Base-by-base conservation (phyloP, 2,797 vertebrate genomes). In the Pseudomugil gertrudae region DNA sequence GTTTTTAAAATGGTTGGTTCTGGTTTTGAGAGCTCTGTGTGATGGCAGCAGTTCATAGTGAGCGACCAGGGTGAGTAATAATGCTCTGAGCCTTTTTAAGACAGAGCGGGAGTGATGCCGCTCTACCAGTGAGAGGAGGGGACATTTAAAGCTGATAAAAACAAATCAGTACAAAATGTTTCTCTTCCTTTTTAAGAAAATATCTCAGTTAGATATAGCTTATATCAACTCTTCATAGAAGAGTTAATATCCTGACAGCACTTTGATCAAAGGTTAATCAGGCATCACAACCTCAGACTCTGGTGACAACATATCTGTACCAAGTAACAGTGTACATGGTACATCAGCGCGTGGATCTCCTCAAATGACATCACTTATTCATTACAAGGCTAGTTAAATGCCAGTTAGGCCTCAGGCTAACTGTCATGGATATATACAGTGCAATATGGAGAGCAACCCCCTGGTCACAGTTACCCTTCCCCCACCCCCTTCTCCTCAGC, bases 301-400 rank as follows among this genome's bases (percentile, higher is more conserved):
- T 17, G 0, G 3, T 32, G 9, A n/a, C 24, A 15, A 7, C 15
- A 26, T 36, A 29, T 57, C 54, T 24, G 45, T 48, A 74, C 26
- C 6, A n/a, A 45, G 53, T 69, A 61, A 36, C 51, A 59, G 45
- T 50, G 15, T 50, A 57, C 48, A 50, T 38, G 47, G 30, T n/a
- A 67, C 70, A 70, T 38, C 53, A 67, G 58, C 74, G 80, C 45
- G 62, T 11, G 76, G 76, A 82, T 29, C 66, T 57, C 58, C 62
- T 15, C 69, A 69, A 70, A 58, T 24, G 33, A 57, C 64, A 80
- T 89, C 81, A 84, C 61, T 83, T 84, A 84, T 88, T 89, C 69
- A 90, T 86, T 53, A 65, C 48, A 55, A 11, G 40, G 15, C 17
- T 69, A 69, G 24, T 47, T 58, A 54, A 65, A 79, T 76, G 83